phyloP scores from a whole-genome alignment of 2,113 vertebrate species.

The Zosterops hypoxanthus region DNA sequence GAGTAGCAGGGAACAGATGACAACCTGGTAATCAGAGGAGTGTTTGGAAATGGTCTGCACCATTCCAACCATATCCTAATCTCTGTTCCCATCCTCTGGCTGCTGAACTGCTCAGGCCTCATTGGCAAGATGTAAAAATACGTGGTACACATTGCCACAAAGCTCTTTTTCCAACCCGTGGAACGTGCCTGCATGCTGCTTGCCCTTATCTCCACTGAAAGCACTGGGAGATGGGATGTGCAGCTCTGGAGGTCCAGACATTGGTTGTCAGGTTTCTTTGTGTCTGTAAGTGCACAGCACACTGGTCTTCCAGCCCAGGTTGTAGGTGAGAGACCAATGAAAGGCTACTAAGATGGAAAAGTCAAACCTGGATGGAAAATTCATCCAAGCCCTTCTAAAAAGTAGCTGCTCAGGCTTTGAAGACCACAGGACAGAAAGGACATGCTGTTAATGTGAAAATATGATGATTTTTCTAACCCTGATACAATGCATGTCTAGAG shows the following conservation, averaged over 20 bases:
- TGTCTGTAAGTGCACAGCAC: neutral
- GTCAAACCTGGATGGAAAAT: neutral
- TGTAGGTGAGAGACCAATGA: neutral
- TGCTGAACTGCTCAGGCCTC: neutral
- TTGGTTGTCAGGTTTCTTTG: neutral
- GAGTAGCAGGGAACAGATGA: neutral
- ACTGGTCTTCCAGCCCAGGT: neutral
- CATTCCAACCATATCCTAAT: fast-evolving
- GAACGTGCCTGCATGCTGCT: neutral
- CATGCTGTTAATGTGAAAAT: neutral
- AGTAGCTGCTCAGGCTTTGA: neutral
- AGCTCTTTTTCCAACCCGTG: neutral
- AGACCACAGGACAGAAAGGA: neutral
- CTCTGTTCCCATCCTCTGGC: neutral
- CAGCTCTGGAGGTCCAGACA: neutral
- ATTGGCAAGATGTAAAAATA: neutral
- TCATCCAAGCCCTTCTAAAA: neutral
- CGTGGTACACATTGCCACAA: neutral
- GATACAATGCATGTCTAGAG: fast-evolving
- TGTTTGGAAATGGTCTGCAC: neutral
- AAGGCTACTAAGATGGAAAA: neutral
- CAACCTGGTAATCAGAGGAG: neutral
- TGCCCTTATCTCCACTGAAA: neutral
- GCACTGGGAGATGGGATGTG: neutral
- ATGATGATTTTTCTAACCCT: neutral